Evolutionary conservation across 2,888 invertebrate species (phyloP).

Genomic region (Slavum lentiscoides): DNA sequence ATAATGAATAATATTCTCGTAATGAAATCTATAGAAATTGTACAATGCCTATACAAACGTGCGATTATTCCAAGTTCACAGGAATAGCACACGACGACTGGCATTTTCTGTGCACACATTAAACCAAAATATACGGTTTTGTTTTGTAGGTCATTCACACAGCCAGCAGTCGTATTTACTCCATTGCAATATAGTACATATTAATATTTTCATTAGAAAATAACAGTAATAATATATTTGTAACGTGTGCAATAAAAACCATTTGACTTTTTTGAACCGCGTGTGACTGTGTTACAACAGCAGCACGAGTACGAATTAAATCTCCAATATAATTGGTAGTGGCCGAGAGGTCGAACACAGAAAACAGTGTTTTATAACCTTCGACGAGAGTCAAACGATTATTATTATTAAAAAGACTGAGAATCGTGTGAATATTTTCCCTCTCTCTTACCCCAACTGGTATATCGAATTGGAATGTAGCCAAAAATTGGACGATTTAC

Average conservation of each 20-base stretch:
- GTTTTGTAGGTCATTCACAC: slow-evolving; percentile 15
- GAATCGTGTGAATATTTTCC: not conserved
- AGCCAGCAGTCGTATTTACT: not conserved
- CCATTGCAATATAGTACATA: not conserved
- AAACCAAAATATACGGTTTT: not conserved
- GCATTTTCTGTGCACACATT: not conserved
- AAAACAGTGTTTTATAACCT: slow-evolving; percentile 12
- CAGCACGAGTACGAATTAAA: not conserved
- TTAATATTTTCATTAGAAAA: slow-evolving; percentile 2
- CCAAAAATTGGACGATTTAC: slow-evolving; percentile 4
- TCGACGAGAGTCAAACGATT: slow-evolving; percentile 25
- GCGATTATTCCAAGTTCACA: not conserved
- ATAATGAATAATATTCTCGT: not conserved
- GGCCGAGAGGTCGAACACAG: slow-evolving; percentile 14
- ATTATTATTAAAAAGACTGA: slow-evolving; percentile 9
- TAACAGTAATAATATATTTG: not conserved
- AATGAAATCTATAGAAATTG: not conserved
- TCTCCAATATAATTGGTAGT: not conserved
- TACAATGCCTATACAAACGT: not conserved
- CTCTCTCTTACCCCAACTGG: not conserved
- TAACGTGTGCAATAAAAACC: not conserved
- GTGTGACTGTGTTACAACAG: not conserved
- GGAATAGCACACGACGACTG: not conserved
- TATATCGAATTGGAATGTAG: slow-evolving; percentile 16
- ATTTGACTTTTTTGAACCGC: slow-evolving; percentile 13